These are phyloP conservation scores for Cydia pomonella DNA, from an alignment of 1,140 invertebrate species.

Conservation along the genomic window DNA sequence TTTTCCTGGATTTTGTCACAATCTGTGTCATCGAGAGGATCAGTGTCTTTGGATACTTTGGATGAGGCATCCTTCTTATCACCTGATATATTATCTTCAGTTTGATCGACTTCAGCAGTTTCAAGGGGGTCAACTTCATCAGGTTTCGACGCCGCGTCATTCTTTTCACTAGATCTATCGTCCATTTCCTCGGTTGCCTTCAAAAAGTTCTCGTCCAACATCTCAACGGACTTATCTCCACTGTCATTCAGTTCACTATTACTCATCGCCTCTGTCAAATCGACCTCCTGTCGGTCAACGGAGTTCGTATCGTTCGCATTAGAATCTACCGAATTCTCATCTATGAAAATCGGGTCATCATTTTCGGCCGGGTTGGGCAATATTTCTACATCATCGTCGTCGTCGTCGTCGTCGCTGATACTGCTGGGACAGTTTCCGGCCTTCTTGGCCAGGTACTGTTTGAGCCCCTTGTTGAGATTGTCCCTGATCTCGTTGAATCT, in stretches of 20 bases:
- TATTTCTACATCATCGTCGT: conserved; percentile 73
- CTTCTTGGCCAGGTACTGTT: conserved; percentile 70
- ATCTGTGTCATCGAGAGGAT: conserved; percentile 28
- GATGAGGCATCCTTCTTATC: not conserved
- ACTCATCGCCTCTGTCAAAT: conserved; percentile 55
- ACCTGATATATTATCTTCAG: not conserved
- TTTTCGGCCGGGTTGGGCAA: conserved; percentile 59
- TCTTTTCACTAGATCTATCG: conserved; percentile 6
- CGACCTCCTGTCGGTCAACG: conserved; percentile 62
- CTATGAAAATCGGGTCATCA: conserved; percentile 78
- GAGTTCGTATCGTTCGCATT: conserved; percentile 41
- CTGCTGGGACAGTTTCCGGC: conserved; percentile 26
- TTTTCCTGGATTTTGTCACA: conserved; percentile 15
- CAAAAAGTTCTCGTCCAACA: conserved; percentile 33
- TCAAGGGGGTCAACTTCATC: conserved; percentile 19
- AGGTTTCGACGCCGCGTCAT: conserved; percentile 12
- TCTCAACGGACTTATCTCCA: conserved; percentile 46
- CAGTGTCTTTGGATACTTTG: conserved; percentile 33
- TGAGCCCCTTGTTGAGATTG: conserved; percentile 73
- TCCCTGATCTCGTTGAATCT: conserved; percentile 71
- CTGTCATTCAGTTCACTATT: conserved; percentile 70
- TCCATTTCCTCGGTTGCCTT: conserved; percentile 35
- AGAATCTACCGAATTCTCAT: conserved; percentile 77
- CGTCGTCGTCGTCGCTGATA: conserved; percentile 48
- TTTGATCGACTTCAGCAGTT: conserved; percentile 5